Base-by-base conservation (phyloP, 2,888 invertebrate species). In the Camptogramma bilineatum region DNA sequence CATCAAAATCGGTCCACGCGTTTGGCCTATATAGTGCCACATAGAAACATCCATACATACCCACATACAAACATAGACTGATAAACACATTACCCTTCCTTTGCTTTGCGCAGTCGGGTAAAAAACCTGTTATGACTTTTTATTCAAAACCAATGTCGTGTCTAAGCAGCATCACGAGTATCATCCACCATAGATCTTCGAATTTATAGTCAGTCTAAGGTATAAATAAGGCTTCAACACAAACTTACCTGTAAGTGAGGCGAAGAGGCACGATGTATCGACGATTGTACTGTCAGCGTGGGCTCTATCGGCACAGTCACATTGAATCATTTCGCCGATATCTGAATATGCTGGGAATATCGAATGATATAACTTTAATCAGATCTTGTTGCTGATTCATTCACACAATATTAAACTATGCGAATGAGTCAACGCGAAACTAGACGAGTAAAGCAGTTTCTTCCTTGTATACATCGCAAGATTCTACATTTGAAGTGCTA, bases 241-340 rank as follows among this genome's bases (percentile, higher is more conserved):
- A 44, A 53, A 56, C 57, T 50, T 50, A 62, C 51, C 54, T 79
- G 74, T 85, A 85, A 82, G 82, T 85, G 79, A 74, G 75, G 78
- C 69, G 79, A 69, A 72, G 73, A 77, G 79, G 80, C 68, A 60
- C 61, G 59, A 85, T 87, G 86, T 87, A 88, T 87, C 80, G 80
- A 72, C 85, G 80, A 88, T 88, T 88, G 88, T 89, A 71, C 84
- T 87, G 88, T 86, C 86, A 82, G 73, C 56, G 56, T 65, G 56
- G 60, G 61, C 52, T 28, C 44, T 61, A 56, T 61, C 64, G 19
- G 52, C 9, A 31, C 55, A 80, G 79, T 80, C 59, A 52, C 52
- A 57, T 53, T 65, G 42, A 61, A 61, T 61, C 42, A 65, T 61
- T 61, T 61, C 48, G n/a, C 19, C 44, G 24, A 52, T 28, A 60